Evolutionary conservation across 2,888 invertebrate species (phyloP), one percentile per base, ranked within the genome.

Genomic region (Hirtodrosophila confusa): DNA sequence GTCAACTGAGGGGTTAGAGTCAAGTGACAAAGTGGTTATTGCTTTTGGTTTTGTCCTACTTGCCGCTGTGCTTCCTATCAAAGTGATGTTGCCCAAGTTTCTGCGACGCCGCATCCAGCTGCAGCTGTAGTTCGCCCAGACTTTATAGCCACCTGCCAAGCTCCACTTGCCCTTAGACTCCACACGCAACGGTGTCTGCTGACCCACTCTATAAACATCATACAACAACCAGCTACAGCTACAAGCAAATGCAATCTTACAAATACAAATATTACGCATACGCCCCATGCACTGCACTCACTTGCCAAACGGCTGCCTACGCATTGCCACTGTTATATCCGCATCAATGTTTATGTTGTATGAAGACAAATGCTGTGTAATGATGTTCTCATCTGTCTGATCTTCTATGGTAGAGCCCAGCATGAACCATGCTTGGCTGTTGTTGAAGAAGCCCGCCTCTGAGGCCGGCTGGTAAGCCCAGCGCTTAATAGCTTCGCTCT

Each of bases 311-410:
- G 44, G n/a, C 8, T 72, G 39, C 4, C 8, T 10, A 3, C 75
- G 36, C 43, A 90, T 64, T 43, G 86, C 82, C 45, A 90, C 79
- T 7, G 90, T 90, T 53, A 90, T 74, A 41, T 91, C 90, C 5
- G 90, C 86, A 73, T 90, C 87, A 23, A 89, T 72, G 40, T 75
- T 80, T 11, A 91, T 86, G 49, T 76, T 77, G 9, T 73, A 78
- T 7, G 61, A 45, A 45, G 62, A 60, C 35, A 84, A 69, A 43
- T 70, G 50, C 39, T 66, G 39, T n/a, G 27, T 49, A 47, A 84
- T 86, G 11, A 66, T 35, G 24, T 48, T 39, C 37, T 75, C 66
- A 43, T 69, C 68, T 7, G 68, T 35, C 5, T n/a, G 55, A 41
- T 48, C 49, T 27, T 53, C 4, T 3, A 4, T 33, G 9, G 37